Evolutionary conservation across 2,888 invertebrate genomes (phyloP), one percentile per base, ranked within the genome.

Genomic region (Ferdinandea cuprea): DNA sequence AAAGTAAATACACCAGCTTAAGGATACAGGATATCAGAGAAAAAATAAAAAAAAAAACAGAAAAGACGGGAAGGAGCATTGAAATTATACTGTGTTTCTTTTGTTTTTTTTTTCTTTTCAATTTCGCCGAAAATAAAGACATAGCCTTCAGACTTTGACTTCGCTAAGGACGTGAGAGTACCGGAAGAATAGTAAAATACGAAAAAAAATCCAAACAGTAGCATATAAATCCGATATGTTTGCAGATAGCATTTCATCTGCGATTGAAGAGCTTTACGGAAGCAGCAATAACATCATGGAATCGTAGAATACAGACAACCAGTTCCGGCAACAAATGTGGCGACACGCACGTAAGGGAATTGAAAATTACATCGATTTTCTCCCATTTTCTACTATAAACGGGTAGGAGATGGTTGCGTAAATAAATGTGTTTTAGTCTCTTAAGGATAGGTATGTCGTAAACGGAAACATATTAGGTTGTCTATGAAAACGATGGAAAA

Each of bases 231-330:
- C 72, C 72, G 59, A 73, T 73, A 59, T 73, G 72, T 65, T 66
- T 79, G 59, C 73, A 65, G 65, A 79, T 73, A 79, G 44, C 78
- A 59, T 78, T 78, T 78, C 52, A 78, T 78, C 72, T 72, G 63
- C 56, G 78, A 72, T 78, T 78, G 65, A 78, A 72, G 58, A 78
- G 78, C 78, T 72, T 72, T 59, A 42, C 65, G 52, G 42, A 52
- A 66, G 59, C 25, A 44, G 50, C 15, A 59, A 79, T 79, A 79
- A 66, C 59, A 72, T 59, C 50, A 17, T 37, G 30, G 11, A 65
- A 63, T 21, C 30, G 13, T 35, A 30, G 25, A 50, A 37, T 17
- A 25, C 19, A 58, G 40, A 48, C 59, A 46, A 19, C 28, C 42
- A 54, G 68, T 68, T 61, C 46, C 44, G 73, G 32, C 19, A 73